These are phyloP conservation scores for Panulirus ornatus DNA, from an alignment of 1,140 invertebrate species.

Conservation along the genomic window DNA sequence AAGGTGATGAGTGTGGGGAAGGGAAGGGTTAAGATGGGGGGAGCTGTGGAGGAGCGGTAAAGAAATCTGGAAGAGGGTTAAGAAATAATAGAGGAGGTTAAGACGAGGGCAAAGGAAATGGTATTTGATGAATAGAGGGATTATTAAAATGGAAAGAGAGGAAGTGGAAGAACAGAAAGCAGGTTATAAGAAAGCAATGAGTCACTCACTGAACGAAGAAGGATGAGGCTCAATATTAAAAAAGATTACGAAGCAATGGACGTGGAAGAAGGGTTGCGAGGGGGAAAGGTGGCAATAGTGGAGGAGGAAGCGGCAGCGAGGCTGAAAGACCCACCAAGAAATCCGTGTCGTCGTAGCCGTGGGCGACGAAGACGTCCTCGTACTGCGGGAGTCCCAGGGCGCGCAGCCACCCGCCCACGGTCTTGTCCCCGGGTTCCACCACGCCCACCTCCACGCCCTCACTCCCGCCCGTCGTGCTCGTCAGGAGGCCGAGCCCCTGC, in stretches of 20 bases:
- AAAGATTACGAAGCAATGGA: no score
- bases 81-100: background rate
- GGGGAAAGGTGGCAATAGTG: no score
- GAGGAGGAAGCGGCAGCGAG: background rate
- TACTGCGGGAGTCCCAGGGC: slow-evolving; percentile 88
- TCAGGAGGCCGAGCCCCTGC: slow-evolving; percentile 58
- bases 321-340: slow-evolving; percentile 87
- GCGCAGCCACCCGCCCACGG: slow-evolving; percentile 62
- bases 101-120: background rate
- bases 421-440: slow-evolving; percentile 32
- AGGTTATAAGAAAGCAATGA: background rate
- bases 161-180: no score
- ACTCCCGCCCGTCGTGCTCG: slow-evolving; percentile 81
- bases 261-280: no score
- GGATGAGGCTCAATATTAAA: no score
- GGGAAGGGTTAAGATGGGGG: background rate
- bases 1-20: background rate
- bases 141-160: background rate
- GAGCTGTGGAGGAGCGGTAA: background rate
- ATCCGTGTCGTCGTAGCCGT: slow-evolving; percentile 94
- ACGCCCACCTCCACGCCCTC: slow-evolving; percentile 77
- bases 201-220: background rate
- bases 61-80: background rate
- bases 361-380: slow-evolving; percentile 88
- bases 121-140: background rate